Evolutionary conservation across 2,113 vertebrate species (phyloP).

Genomic region (Apeltes quadracus): DNA sequence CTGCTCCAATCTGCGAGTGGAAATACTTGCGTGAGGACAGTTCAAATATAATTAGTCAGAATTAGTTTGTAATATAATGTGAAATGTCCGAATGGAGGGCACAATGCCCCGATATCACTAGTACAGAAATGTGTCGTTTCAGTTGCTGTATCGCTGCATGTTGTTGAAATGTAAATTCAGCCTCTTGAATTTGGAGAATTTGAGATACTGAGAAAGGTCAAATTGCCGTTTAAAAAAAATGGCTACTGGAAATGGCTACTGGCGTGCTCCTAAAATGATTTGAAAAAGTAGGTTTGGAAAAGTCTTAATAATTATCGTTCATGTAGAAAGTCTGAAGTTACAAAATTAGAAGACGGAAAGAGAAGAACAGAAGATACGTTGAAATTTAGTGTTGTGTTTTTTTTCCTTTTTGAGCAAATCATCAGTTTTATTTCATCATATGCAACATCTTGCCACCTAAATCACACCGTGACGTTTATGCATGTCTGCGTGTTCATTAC

Average conservation of each 20-base stretch:
- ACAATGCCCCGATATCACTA: neutral
- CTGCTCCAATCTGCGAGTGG: neutral
- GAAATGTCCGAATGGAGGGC: neutral
- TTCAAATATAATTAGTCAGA: neutral
- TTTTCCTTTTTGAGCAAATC: too few species aligned
- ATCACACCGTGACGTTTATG: neutral
- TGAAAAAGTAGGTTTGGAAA: neutral
- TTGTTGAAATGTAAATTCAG: neutral
- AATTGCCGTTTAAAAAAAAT: too few species aligned
- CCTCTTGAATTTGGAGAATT: neutral
- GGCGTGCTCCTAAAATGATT: neutral
- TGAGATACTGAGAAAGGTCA: neutral
- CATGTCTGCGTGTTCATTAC: neutral
- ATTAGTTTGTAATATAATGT: neutral
- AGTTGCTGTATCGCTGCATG: neutral
- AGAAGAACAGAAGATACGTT: too few species aligned
- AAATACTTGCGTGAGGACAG: neutral
- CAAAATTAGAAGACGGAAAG: neutral
- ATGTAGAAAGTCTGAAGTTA: neutral
- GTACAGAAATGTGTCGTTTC: neutral
- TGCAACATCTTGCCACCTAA: neutral
- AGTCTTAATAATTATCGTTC: neutral
- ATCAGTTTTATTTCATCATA: neutral
- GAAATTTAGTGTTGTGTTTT: too few species aligned
- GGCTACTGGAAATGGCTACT: too few species aligned